These are phyloP conservation scores for Philopotamus ludificatus DNA, from an alignment of 1,140 invertebrate genomes.

Conservation along the genomic window DNA sequence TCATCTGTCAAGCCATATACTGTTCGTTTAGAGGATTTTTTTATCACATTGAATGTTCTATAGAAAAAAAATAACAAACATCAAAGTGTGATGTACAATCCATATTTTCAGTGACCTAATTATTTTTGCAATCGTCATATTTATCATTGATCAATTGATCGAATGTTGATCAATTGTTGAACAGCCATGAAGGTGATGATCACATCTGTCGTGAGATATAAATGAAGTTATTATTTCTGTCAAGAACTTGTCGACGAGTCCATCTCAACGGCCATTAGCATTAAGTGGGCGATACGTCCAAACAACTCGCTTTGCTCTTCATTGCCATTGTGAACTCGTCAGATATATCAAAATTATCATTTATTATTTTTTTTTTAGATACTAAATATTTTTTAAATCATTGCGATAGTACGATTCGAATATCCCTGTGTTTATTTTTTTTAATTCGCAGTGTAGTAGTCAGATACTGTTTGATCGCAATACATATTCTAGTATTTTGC, in stretches of 20 bases:
- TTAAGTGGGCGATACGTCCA: constrained; percentile 41
- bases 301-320: constrained; percentile 26
- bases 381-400: too few relatives aligned
- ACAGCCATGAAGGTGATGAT: constrained; percentile 17
- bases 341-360: too few relatives aligned
- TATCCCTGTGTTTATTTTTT: too few relatives aligned
- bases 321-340: not conserved
- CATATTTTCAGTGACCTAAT: too few relatives aligned
- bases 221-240: constrained; percentile 42
- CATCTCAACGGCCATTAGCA: constrained; percentile 39
- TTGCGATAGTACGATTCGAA: too few relatives aligned
- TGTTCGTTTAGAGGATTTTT: constrained; percentile 32
- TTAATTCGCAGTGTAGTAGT: too few relatives aligned
- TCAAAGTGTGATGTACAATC: too few relatives aligned
- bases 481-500: too few relatives aligned
- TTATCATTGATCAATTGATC: not conserved
- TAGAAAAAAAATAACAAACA: constrained; percentile 13
- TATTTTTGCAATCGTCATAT: too few relatives aligned
- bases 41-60: constrained; percentile 16
- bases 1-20: constrained; percentile 41
- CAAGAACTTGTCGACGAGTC: constrained; percentile 34
- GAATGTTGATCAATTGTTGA: not conserved
- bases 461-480: too few relatives aligned
- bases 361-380: too few relatives aligned
- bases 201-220: constrained; percentile 27